phyloP scores from a whole-genome alignment of 2,113 vertebrate genomes.

The Todiramphus chloris region DNA sequence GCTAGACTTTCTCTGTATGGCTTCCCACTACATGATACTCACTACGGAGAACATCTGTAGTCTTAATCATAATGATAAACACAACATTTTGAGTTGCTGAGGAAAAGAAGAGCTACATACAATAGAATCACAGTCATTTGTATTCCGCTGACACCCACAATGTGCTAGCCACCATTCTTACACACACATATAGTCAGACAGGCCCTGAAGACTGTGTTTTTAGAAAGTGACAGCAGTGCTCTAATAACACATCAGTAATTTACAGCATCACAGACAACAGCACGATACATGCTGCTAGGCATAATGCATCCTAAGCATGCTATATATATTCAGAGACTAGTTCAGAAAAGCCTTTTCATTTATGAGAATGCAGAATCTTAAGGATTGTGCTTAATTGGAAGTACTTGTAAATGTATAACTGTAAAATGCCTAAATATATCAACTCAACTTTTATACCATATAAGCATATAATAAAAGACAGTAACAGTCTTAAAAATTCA shows the following conservation, averaged over 20 bases:
- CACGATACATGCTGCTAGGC: not conserved
- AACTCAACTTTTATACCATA: not conserved
- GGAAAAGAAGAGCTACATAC: not conserved
- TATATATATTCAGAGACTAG: not conserved
- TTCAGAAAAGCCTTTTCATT: not conserved
- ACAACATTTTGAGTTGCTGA: not conserved
- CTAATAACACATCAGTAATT: conserved; percentile 12
- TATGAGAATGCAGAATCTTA: not conserved
- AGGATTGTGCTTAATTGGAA: not conserved
- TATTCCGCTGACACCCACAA: conserved; percentile 31
- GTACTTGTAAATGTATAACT: not conserved
- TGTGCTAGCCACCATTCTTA: conserved; percentile 1
- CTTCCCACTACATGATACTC: not conserved
- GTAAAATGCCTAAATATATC: not conserved
- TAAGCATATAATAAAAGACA: not conserved
- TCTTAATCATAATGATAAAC: conserved; percentile 31
- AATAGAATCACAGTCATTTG: conserved; percentile 39
- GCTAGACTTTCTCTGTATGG: not conserved
- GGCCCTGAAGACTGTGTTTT: not conserved
- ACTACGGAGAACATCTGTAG: conserved; percentile 54
- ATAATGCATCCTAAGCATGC: not conserved
- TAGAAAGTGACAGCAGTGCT: conserved; percentile 16
- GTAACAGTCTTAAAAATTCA: not conserved
- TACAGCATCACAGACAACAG: conserved; percentile 4
- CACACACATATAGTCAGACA: not conserved